phyloP scores from a whole-genome alignment of 2,888 invertebrate genomes.

The Andrena bucephala region DNA sequence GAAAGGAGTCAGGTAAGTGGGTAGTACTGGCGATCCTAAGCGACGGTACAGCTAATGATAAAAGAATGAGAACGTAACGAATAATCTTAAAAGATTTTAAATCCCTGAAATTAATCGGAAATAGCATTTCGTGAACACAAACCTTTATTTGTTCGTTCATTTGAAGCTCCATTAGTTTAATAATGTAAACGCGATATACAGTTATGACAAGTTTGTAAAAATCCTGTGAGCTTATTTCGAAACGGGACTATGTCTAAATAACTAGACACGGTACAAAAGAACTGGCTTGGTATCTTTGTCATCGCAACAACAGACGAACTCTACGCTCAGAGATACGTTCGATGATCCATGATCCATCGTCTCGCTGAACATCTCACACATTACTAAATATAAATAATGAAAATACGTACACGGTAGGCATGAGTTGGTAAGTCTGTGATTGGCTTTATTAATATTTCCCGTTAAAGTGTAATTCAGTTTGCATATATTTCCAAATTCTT shows the following conservation, averaged over 20 bases:
- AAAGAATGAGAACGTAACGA: too few species aligned
- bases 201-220: slow-evolving; percentile 74
- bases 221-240: slow-evolving; percentile 52
- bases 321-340: slow-evolving; percentile 40
- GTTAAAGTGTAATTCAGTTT: too few species aligned
- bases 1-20: not conserved
- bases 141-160: slow-evolving; percentile 73
- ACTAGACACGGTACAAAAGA: slow-evolving; percentile 67
- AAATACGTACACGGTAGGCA: not conserved
- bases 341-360: not conserved
- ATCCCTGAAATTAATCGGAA: too few species aligned
- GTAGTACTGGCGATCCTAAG: not conserved
- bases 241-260: slow-evolving; percentile 53
- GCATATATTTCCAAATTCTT: too few species aligned
- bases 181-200: slow-evolving; percentile 67
- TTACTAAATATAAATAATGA: not conserved
- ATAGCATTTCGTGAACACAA: slow-evolving; percentile 73
- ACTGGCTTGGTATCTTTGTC: slow-evolving; percentile 33
- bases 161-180: slow-evolving; percentile 72
- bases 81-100: too few species aligned
- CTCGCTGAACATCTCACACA: not conserved
- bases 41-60: too few species aligned
- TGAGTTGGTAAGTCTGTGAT: not conserved
- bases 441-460: not conserved
- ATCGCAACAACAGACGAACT: slow-evolving; percentile 40